Evolutionary conservation across 2,888 invertebrate species (phyloP).

Genomic region (Gibbula magus): DNA sequence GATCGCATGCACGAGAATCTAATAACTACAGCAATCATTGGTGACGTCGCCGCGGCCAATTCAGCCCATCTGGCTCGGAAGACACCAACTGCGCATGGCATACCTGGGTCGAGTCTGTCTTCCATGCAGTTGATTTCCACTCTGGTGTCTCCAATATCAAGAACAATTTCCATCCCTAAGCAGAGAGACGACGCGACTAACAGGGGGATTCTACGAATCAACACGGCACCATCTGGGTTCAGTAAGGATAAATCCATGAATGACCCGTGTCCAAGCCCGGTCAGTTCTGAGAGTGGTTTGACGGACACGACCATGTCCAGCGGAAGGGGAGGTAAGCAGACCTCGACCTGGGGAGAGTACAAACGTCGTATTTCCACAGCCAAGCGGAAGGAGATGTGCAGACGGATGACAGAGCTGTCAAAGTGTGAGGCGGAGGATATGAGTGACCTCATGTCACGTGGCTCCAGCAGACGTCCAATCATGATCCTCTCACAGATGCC

Average conservation of each 20-base stretch:
- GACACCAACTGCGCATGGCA: background rate
- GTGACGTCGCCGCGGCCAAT: conserved; percentile 12
- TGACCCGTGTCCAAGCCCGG: background rate
- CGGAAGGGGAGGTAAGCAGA: background rate
- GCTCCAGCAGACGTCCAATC: conserved; percentile 27
- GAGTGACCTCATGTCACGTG: background rate
- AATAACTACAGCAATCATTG: conserved; percentile 15
- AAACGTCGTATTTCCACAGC: conserved; percentile 33
- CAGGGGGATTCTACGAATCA: background rate
- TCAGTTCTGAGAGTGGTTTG: background rate
- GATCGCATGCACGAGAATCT: conserved; percentile 6
- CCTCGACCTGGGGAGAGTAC: conserved; percentile 21
- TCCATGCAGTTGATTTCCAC: conserved; percentile 11
- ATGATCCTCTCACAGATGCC: conserved; percentile 37
- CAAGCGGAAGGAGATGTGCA: conserved; percentile 35
- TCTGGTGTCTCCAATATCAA: conserved; percentile 26
- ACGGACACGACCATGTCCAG: background rate
- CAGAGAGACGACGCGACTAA: background rate
- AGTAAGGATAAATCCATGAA: background rate
- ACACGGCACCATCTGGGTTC: background rate
- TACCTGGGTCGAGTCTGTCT: background rate
- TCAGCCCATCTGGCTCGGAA: background rate
- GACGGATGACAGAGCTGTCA: conserved; percentile 34
- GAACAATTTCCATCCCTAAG: conserved; percentile 39
- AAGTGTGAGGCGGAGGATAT: conserved; percentile 39